Evolutionary conservation across 2,888 invertebrate species (phyloP), one percentile per base, ranked within the genome.

Genomic region (Tetrapedia diversipes): DNA sequence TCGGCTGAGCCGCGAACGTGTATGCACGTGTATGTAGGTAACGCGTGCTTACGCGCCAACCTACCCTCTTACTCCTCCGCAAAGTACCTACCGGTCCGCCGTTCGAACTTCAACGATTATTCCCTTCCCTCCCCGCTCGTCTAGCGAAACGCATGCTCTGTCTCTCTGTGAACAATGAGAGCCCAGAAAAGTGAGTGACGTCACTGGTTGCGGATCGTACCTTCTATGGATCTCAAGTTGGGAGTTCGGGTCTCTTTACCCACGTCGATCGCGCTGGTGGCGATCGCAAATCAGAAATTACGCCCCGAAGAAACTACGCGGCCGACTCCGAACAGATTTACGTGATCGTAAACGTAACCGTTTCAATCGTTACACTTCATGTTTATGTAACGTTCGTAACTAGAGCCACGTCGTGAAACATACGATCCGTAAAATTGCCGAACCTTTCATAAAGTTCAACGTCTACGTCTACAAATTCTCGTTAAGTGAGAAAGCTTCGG

Each of bases 31-130:
- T 19, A 47, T 11, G 73, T 73, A 72, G 60, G 41, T 22, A 64
- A 68, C 69, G 39, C 49, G 67, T 70, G 24, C 7, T 24, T 49
- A 45, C 27, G 22, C 19, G 27, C 29, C 86, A 78, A 79, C 81
- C 83, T 85, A 86, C 83, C 86, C 80, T n/a, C n/a, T n/a, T 79
- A 81, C 85, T 82, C 83, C 88, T 82, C 80, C 85, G 82, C 85
- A 79, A n/a, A 37, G 68, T 85, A 77, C 81, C 77, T 83, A 86
- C 84, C 67, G 71, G 74, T 76, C 80, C 60, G 61, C 79, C 67
- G 69, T 77, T 81, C 77, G 54, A 79, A 86, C 82, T 80, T 82
- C 77, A 78, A 80, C 77, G 82, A 81, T 77, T 86, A 67, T 59
- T 54, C 39, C 64, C 61, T 63, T 4, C 65, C 66, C 53, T 79